Evolutionary conservation across 2,797 vertebrate species (phyloP), one percentile per base, ranked within the genome.

Genomic region (Zalophus californianus): DNA sequence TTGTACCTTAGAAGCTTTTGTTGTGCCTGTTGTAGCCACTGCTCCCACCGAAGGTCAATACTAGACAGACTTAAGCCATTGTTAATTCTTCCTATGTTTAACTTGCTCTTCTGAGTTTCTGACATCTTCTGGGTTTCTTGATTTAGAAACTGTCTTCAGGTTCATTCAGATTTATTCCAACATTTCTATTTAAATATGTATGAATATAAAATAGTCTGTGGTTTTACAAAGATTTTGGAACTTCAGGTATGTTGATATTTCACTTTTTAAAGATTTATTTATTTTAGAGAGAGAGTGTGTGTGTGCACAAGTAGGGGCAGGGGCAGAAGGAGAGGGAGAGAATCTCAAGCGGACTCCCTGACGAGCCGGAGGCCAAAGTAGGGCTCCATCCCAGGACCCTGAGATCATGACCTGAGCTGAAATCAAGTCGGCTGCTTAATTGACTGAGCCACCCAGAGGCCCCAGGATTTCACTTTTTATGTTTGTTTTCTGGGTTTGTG

Each of bases 31-130:
- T 41, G 23, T 2, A 68, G 52, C n/a, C 29, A 20, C 54, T 50
- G 3, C n/a, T 78, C 32, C 29, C 11, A 85, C 0, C 0, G 9
- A 23, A 79, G 29, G 18, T 86, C 54, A n/a, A 60, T 38, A 62
- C 75, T 73, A 7, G 68, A 73, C 14, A 94, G 52, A 73, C 25
- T 38, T 70, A 68, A 52, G 86, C 5, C 18, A 86, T 23, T 79
- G 13, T 72, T 90, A 62, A 75, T 44, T 93, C 18, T 93, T 83
- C 75, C 8, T 64, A 15, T 85, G 93, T 97, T 93, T 75, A 94
- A 90, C 79, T 62, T 83, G 54, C 18, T 88, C 2, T 44, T 4
- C 16, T 87, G 72, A 72, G 3, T 90, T 94, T 94, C 32, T 85
- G 77, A 48, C 52, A 94, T 88, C n/a, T 89, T 94, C 25, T 72